These are phyloP conservation scores for Tubulanus polymorphus DNA, from an alignment of 2,888 invertebrate genomes.

Conservation along the genomic window DNA sequence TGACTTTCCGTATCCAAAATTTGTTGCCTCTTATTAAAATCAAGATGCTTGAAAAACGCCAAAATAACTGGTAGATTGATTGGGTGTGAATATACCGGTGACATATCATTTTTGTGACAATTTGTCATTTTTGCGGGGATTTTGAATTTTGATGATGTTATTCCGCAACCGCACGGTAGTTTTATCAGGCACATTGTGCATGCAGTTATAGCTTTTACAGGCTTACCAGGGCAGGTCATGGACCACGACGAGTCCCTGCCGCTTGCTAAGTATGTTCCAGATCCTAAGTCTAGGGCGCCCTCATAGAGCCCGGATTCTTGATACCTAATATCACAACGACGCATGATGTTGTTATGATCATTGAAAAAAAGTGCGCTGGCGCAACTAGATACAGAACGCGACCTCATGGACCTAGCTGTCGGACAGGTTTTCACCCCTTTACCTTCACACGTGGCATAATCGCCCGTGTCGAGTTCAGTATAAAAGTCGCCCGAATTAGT, in stretches of 20 bases:
- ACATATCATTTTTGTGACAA: background rate
- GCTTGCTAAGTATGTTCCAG: background rate
- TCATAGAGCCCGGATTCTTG: background rate
- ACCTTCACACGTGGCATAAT: background rate
- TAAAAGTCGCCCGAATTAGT: background rate
- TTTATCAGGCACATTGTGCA: background rate
- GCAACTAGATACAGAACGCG: background rate
- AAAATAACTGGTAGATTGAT: background rate
- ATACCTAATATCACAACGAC: background rate
- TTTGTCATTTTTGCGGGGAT: background rate
- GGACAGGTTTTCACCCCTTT: background rate
- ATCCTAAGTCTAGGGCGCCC: background rate
- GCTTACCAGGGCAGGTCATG: background rate
- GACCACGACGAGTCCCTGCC: background rate
- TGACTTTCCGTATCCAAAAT: background rate
- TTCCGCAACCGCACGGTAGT: background rate
- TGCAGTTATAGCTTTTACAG: background rate
- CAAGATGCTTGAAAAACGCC: no score
- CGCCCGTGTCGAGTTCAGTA: background rate
- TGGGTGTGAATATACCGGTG: background rate
- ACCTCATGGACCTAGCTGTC: background rate
- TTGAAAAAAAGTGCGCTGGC: background rate
- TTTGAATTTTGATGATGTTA: background rate
- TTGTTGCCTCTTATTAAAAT: background rate
- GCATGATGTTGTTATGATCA: background rate